Conservation (phyloP, 2,797 vertebrate genomes). For the Ciconia nigra region DNA sequence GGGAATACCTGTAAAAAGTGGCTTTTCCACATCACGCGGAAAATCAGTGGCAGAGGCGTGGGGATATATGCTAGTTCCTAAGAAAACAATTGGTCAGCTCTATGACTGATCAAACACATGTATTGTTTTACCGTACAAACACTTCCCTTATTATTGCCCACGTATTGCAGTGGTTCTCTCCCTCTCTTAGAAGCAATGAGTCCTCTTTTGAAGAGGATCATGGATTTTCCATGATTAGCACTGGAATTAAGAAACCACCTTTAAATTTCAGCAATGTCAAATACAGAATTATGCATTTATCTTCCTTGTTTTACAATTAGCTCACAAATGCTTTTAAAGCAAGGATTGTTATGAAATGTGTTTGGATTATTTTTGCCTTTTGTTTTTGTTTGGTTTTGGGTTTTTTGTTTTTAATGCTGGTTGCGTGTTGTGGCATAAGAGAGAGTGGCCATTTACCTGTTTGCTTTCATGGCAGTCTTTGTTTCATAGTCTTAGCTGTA, state of each 20-base stretch:
- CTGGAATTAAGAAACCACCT: neutral
- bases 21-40: neutral
- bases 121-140: neutral
- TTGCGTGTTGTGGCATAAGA: neutral
- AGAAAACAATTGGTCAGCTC: rapidly evolving
- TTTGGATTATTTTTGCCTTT: neutral
- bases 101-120: neutral
- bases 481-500: neutral
- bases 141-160: neutral
- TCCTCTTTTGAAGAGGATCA: neutral
- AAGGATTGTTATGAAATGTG: neutral
- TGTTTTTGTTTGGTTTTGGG: neutral
- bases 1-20: neutral
- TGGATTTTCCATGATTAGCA: neutral
- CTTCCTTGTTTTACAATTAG: neutral
- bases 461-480: neutral
- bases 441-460: neutral
- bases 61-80: neutral
- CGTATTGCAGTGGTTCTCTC: neutral
- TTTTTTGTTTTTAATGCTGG: neutral
- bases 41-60: neutral
- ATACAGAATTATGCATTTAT: neutral
- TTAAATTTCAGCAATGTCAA: neutral
- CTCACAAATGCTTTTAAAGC: neutral
- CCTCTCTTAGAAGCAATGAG: neutral